These are phyloP conservation scores for Drosophila albomicans DNA, from an alignment of 1,140 invertebrate species.

Conservation along the genomic window DNA sequence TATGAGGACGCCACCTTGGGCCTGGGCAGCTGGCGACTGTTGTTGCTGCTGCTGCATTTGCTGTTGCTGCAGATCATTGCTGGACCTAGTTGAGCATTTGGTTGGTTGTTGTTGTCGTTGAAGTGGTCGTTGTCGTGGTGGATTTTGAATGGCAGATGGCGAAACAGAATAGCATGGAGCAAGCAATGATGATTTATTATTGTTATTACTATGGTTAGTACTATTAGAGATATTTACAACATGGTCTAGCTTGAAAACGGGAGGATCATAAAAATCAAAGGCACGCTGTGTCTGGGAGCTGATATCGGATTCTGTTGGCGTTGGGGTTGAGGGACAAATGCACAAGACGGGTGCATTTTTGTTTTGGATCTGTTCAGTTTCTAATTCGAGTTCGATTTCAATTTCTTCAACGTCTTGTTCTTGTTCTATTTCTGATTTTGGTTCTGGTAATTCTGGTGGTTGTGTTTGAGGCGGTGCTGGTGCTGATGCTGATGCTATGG, in stretches of 20 bases:
- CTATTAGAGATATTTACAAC: constrained; percentile 80
- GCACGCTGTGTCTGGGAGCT: constrained; percentile 39
- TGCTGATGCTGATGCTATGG: constrained; percentile 9
- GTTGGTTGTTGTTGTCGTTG: constrained; percentile 40
- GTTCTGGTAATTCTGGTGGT: not conserved
- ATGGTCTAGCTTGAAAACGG: constrained; percentile 60
- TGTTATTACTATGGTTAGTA: constrained; percentile 82
- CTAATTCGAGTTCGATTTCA: no score
- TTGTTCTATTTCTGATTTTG: not conserved
- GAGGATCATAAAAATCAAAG: constrained; percentile 36
- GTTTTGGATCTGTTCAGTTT: constrained; percentile 4
- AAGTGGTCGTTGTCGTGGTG: constrained; percentile 57
- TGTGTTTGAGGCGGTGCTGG: not conserved
- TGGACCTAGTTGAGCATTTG: constrained; percentile 60
- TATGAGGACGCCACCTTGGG: constrained; percentile 33
- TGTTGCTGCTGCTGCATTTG: constrained; percentile 19
- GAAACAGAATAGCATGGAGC: constrained; percentile 73
- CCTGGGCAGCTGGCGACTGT: constrained; percentile 15
- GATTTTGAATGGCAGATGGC: constrained; percentile 70
- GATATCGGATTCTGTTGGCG: constrained; percentile 72
- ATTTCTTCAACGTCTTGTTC: not conserved
- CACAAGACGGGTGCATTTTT: constrained; percentile 62
- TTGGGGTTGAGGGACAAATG: constrained; percentile 78
- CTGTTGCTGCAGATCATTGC: constrained; percentile 44
- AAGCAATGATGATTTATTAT: constrained; percentile 84